Base-by-base conservation (phyloP, 2,888 invertebrate genomes). In the Ganaspis brasiliensis region DNA sequence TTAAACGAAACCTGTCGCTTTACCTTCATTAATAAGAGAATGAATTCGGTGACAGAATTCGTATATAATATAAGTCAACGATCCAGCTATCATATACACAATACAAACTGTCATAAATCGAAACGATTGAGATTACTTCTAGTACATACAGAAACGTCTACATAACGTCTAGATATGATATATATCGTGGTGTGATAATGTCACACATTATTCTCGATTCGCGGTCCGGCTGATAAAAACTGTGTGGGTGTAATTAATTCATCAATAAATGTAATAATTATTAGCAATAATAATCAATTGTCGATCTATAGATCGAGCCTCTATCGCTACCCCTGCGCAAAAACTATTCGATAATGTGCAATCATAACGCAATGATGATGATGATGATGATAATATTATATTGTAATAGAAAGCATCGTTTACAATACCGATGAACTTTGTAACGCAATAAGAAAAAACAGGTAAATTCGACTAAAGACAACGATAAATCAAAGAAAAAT, bases 401-500 rank as follows among this genome's bases (percentile, higher is more conserved):
- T 45, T 14, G 45, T n/a, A 67, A 45, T n/a, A 45, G 16, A n/a
- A 67, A 63, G 63, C 40, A 40, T 63, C 63, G 63, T 19, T 61
- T 12, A 26, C n/a, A 72, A 70, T 74, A 77, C 75, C 75, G 75
- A 82, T 77, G 72, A n/a, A n/a, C n/a, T n/a, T n/a, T n/a, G n/a
- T n/a, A n/a, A n/a, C 78, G 76, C 74, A 73, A 78, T 78, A 80
- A 83, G 82, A 81, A 82, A 82, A 84, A 84, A 84, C 77, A 80
- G 82, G 77, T 81, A 83, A 45, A 84, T 79, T 82, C 80, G 81
- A 82, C 84, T 84, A 82, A 81, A 79, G n/a, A 81, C 81, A 83
- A 83, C 81, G 81, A 81, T 83, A 81, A 84, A 77, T 77, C 75
- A 82, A 79, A 73, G 74, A 63, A 49, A 61, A 26, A 40, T 63